phyloP scores from a whole-genome alignment of 1,140 invertebrate species.

The Hyles euphorbiae region DNA sequence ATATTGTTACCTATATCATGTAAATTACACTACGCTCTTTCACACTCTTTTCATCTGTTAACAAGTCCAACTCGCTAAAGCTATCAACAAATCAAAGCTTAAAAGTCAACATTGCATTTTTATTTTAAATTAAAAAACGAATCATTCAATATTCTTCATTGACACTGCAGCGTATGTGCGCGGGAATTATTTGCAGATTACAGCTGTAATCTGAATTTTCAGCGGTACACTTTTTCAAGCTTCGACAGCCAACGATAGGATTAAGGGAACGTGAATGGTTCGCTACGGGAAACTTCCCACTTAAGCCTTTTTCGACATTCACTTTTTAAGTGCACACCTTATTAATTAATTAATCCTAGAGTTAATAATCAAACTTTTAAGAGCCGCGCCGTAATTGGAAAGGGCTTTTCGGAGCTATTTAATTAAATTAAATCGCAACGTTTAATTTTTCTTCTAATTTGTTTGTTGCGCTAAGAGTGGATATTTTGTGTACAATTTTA shows the following conservation, averaged over 20 bases:
- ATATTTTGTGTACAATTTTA: too few species aligned
- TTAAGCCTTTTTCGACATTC: slow-evolving; percentile 50
- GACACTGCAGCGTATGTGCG: slow-evolving; percentile 26
- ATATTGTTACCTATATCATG: too few species aligned
- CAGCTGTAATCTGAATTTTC: slow-evolving; percentile 47
- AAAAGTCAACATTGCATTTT: slow-evolving; percentile 15
- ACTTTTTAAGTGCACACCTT: slow-evolving; percentile 51
- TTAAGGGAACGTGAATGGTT: slow-evolving; percentile 42
- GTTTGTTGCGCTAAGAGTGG: too few species aligned
- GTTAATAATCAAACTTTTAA: slow-evolving; percentile 27
- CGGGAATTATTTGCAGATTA: slow-evolving; percentile 32
- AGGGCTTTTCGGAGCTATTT: slow-evolving; percentile 1
- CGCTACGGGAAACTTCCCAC: slow-evolving; percentile 41
- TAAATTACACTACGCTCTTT: too few species aligned
- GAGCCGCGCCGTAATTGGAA: slow-evolving; percentile 9
- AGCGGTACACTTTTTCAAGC: slow-evolving; percentile 44
- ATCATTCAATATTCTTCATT: slow-evolving; percentile 9
- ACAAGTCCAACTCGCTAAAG: too few species aligned
- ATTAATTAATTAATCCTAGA: slow-evolving; percentile 59
- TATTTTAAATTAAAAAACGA: slow-evolving; percentile 2
- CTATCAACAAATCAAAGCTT: too few species aligned
- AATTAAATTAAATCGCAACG: too few species aligned
- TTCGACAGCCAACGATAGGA: slow-evolving; percentile 35
- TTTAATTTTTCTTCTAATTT: too few species aligned
- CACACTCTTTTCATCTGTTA: too few species aligned